Base-by-base conservation (phyloP, 2,113 vertebrate species). In the Nicator chloris region DNA sequence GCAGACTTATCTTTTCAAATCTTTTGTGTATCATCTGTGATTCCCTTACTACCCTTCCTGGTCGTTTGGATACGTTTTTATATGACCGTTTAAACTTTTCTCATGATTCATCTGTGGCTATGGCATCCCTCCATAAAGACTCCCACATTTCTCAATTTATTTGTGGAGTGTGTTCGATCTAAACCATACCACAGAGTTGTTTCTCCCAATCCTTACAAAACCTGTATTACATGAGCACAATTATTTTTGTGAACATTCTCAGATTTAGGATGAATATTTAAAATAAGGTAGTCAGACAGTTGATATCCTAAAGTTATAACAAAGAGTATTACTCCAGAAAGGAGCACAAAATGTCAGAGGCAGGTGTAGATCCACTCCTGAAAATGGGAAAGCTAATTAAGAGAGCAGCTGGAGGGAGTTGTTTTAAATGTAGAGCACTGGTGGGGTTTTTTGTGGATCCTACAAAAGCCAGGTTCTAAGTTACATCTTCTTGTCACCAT, bases 191-290 rank as follows among this genome's bases (percentile, higher is more conserved):
- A 37, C 95, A 63, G 47, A 79, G 73, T 54, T 90, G 42, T 92
- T 95, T 92, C 86, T 91, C 59, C 28, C 57, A 87, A 4, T 89
- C 77, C 78, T 82, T 92, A 79, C 13, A 87, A 92, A 87, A 92
- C 79, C 89, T 95, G 70, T 79, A 35, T 91, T 87, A 87, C 86
- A 85, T 85, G 63, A 95, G 27, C 0, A 0, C 53, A 89, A 85
- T 89, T 94, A 84, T 83, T 95, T 95, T 95, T 93, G 95, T 91
- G 80, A 95, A 57, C 65, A 22, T 91, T 92, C 65, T 84, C 44
- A 79, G 70, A 82, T 87, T 92, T 66, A 80, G 66, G 33, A 30
- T 89, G 73, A 81, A 64, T 87, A 53, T 87, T 95, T 1, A 10
- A 87, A 95, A 92, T 82, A 72, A 82, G 11, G 17, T 53, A 69